Conservation (phyloP, 2,797 vertebrate genomes). For the Adelosebastes latens region DNA sequence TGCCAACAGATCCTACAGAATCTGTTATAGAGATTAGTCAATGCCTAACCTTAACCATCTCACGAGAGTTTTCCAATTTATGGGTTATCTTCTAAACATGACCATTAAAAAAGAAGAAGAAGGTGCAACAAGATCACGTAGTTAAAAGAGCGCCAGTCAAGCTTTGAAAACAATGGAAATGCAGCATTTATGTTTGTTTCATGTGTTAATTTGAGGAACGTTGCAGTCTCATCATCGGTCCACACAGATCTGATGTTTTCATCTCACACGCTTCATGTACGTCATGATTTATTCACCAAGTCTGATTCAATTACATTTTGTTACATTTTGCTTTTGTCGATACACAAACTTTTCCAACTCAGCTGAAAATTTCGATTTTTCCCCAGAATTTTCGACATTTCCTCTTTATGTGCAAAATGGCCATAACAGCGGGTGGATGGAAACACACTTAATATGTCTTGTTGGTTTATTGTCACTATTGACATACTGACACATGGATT, state of each 20-base stretch:
- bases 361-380: accelerated
- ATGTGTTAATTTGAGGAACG: not conserved
- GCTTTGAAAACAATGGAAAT: not conserved
- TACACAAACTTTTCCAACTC: not conserved
- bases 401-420: not conserved
- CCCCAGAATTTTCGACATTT: not conserved
- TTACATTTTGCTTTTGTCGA: too few species aligned
- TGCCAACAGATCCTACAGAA: too few species aligned
- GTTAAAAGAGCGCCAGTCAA: not conserved
- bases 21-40: too few species aligned
- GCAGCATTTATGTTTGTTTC: not conserved
- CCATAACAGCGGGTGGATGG: not conserved
- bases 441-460: not conserved
- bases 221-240: not conserved
- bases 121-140: not conserved
- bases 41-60: too few species aligned
- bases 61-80: too few species aligned
- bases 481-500: not conserved
- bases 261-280: too few species aligned
- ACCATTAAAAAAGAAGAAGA: not conserved
- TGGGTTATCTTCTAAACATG: too few species aligned
- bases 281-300: not conserved
- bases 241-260: not conserved
- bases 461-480: not conserved
- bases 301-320: not conserved